Percentiles rank a stretch among this genome's conserved stretches.
Evolutionary conservation across 1,140 invertebrate genomes (phyloP).

Genomic region (Phenacoccus solenopsis): DNA sequence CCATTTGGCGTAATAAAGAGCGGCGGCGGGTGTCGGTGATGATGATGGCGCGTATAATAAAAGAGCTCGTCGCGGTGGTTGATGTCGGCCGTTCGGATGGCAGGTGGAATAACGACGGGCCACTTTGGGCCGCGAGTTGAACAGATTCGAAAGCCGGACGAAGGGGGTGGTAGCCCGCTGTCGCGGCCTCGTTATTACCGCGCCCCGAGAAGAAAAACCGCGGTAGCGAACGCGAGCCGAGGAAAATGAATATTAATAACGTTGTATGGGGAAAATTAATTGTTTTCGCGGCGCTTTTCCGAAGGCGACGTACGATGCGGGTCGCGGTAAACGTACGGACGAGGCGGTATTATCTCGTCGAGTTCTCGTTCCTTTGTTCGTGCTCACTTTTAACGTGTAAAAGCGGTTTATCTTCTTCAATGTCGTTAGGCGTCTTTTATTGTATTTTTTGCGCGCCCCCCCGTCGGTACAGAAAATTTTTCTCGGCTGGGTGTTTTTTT

Average conservation of each 20-base stretch:
- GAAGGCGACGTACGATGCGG: too few species aligned
- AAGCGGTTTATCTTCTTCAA: constrained; percentile 1
- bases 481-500: too few species aligned
- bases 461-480: not conserved
- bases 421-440: constrained; percentile 1
- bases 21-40: not conserved
- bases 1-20: not conserved
- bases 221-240: too few species aligned
- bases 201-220: not conserved
- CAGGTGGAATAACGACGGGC: too few species aligned
- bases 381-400: not conserved
- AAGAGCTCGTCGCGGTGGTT: not conserved
- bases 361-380: not conserved
- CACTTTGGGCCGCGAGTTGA: not conserved
- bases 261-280: constrained; percentile 2
- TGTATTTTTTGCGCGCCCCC: not conserved
- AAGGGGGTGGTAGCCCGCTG: not conserved
- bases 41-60: not conserved
- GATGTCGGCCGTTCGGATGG: not conserved
- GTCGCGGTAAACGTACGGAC: too few species aligned
- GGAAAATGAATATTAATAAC: not conserved
- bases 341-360: not conserved
- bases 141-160: not conserved
- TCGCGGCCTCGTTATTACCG: too few species aligned
- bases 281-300: not conserved